Conservation (phyloP, 2,888 invertebrate species). For the Argyra leucocephala region DNA sequence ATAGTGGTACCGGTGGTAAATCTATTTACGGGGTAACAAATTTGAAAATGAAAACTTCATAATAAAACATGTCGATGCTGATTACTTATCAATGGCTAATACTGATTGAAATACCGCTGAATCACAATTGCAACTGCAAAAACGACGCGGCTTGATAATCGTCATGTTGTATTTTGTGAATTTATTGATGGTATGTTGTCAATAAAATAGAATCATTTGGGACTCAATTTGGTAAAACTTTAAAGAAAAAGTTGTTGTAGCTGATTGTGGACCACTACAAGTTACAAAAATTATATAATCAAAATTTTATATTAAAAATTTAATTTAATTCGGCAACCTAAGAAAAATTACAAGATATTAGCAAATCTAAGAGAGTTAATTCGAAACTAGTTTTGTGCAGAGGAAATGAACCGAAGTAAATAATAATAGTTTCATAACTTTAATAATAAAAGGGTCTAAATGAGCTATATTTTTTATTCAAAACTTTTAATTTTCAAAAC, state of each 20-base stretch:
- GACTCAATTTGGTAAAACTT: conserved; percentile 69
- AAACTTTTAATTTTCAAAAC: too few species aligned
- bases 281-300: neutral
- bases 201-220: conserved; percentile 71
- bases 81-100: conserved; percentile 88
- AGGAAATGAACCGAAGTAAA: too few species aligned
- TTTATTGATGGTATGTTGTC: conserved; percentile 78
- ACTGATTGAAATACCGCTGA: conserved; percentile 90
- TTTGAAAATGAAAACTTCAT: conserved; percentile 93
- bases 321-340: too few species aligned
- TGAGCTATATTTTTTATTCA: too few species aligned
- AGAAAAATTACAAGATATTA: too few species aligned
- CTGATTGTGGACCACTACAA: conserved; percentile 69
- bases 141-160: conserved; percentile 81
- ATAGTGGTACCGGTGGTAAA: conserved; percentile 88
- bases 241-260: conserved; percentile 61
- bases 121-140: conserved; percentile 87
- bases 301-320: too few species aligned
- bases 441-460: too few species aligned
- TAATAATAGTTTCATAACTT: too few species aligned
- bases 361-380: too few species aligned
- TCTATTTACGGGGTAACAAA: conserved; percentile 89
- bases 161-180: conserved; percentile 84
- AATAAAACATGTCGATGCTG: conserved; percentile 82
- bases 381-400: too few species aligned